These are phyloP conservation scores for Ascaphus truei DNA, from an alignment of 2,113 vertebrate genomes.

Conservation along the genomic window DNA sequence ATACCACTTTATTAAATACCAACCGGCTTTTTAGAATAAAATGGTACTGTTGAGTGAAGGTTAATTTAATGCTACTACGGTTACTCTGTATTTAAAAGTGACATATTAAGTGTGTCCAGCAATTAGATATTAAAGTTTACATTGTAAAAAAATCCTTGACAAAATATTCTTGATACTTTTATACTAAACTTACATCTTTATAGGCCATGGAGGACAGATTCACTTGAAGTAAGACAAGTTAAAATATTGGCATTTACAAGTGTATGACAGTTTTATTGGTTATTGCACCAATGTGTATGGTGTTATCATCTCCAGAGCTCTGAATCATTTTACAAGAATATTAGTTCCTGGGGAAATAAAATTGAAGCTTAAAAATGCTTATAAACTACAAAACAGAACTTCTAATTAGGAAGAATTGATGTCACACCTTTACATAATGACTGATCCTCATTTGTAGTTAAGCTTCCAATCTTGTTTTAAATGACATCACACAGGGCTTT, in stretches of 20 bases:
- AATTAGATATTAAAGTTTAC: constrained; percentile 36
- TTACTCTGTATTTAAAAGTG: constrained; percentile 30
- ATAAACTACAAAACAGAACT: constrained; percentile 15
- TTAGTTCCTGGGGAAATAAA: constrained; percentile 21
- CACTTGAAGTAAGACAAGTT: background rate
- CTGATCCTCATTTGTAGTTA: background rate
- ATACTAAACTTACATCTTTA: constrained; percentile 9
- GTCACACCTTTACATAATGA: background rate
- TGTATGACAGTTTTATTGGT: constrained; percentile 23
- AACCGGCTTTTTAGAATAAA: constrained; percentile 16
- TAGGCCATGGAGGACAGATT: constrained; percentile 30
- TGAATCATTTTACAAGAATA: constrained; percentile 15
- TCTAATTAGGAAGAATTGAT: constrained; percentile 1
- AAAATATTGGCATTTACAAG: constrained; percentile 26
- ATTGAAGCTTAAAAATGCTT: background rate
- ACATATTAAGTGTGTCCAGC: constrained; percentile 22
- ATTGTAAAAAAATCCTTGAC: constrained; percentile 26
- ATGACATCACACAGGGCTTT: background rate
- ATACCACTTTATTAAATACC: constrained; percentile 17
- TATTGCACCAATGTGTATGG: background rate
- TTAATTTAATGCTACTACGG: constrained; percentile 22
- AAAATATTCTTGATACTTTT: constrained; percentile 22
- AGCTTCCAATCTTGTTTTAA: background rate
- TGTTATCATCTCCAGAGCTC: background rate
- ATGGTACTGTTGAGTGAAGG: constrained; percentile 17